Conservation (phyloP, 1,140 invertebrate genomes). For the Dufourea novaeangliae region DNA sequence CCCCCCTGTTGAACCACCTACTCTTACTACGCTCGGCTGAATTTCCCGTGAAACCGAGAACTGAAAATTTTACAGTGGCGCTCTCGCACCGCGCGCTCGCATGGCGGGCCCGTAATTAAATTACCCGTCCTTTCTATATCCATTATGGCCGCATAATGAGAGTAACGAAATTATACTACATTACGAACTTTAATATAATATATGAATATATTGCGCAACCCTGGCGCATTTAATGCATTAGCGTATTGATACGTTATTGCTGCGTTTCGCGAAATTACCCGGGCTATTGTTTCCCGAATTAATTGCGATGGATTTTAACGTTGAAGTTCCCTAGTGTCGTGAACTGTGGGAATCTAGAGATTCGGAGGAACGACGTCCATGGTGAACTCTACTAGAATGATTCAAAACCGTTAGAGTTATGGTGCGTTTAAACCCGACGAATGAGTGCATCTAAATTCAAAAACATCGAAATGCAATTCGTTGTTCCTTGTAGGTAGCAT, state of each 20-base stretch:
- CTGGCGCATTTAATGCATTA: slow-evolving; percentile 23
- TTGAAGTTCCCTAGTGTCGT: too few relatives aligned
- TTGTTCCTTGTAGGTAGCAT: too few relatives aligned
- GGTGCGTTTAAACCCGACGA: too few relatives aligned
- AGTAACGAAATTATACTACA: slow-evolving; percentile 37
- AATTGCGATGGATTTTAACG: too few relatives aligned
- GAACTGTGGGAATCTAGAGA: too few relatives aligned
- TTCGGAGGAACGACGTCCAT: too few relatives aligned
- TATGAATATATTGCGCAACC: slow-evolving; percentile 34
- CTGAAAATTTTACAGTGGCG: slow-evolving; percentile 41
- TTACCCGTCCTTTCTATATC: slow-evolving; percentile 48
- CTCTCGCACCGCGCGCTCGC: neutral
- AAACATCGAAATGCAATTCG: too few relatives aligned
- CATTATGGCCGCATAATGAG: slow-evolving; percentile 45
- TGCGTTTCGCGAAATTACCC: slow-evolving; percentile 5
- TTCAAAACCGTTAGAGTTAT: too few relatives aligned
- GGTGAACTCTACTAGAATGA: too few relatives aligned
- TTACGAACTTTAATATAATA: slow-evolving; percentile 47
- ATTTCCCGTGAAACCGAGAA: slow-evolving; percentile 30
- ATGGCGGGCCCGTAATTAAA: slow-evolving; percentile 23
- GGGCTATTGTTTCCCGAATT: slow-evolving; percentile 18
- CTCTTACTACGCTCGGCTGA: too few relatives aligned
- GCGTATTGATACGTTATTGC: slow-evolving; percentile 28
- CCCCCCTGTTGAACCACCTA: too few relatives aligned
- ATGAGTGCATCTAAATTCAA: too few relatives aligned